These are phyloP conservation scores for Folsomia manolachei DNA, from an alignment of 2,888 invertebrate genomes.

Conservation along the genomic window DNA sequence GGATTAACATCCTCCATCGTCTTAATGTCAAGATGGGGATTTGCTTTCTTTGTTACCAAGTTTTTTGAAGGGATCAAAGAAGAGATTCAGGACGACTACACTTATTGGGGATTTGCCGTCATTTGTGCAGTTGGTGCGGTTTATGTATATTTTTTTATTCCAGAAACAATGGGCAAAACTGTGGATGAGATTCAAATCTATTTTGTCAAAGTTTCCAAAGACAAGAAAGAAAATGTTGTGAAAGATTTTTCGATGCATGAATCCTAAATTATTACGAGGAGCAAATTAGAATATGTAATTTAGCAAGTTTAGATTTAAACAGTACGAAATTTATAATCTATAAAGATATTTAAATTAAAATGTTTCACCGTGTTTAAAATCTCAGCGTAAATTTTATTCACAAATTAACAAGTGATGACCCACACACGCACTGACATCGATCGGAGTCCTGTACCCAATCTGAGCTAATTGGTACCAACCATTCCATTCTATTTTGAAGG, in stretches of 20 bases:
- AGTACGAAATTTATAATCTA: too few species aligned
- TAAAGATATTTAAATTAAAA: too few species aligned
- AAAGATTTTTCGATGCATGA: not conserved
- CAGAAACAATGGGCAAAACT: constrained; percentile 31
- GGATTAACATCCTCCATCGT: constrained; percentile 39
- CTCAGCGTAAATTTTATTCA: too few species aligned
- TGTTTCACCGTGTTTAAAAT: too few species aligned
- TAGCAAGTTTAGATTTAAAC: too few species aligned
- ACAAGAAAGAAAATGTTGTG: not conserved
- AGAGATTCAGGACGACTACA: constrained; percentile 30
- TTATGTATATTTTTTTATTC: constrained; percentile 26
- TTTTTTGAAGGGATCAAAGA: constrained; percentile 41
- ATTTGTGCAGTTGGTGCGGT: constrained; percentile 40
- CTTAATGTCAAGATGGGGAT: constrained; percentile 44
- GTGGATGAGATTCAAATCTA: constrained; percentile 25
- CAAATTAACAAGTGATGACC: too few species aligned
- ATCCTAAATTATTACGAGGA: too few species aligned
- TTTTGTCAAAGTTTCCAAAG: not conserved
- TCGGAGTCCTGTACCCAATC: too few species aligned
- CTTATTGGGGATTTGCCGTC: constrained; percentile 41
- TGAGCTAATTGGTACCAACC: too few species aligned
- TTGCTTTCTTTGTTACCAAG: constrained; percentile 43
- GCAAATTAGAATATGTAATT: too few species aligned
- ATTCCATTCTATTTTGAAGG: too few species aligned
- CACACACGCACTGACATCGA: too few species aligned